Evolutionary conservation across 2,888 invertebrate species (phyloP).

Genomic region (Folsomia manolachei): DNA sequence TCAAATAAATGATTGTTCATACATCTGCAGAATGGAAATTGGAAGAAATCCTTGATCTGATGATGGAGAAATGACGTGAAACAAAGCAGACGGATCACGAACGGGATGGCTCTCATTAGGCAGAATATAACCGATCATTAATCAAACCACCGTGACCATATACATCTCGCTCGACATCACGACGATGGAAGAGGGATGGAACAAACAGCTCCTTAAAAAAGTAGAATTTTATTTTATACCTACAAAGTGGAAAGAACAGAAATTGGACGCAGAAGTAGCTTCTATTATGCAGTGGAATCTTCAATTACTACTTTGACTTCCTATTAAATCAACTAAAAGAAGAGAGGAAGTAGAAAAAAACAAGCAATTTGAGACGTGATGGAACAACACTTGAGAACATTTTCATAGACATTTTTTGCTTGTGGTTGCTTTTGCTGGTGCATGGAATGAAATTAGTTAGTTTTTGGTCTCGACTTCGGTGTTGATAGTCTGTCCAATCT

Average conservation of each 20-base stretch:
- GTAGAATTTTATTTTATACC: too few species aligned
- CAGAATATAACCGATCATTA: background rate
- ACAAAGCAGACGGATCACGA: too few species aligned
- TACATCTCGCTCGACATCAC: background rate
- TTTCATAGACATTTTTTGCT: constrained; percentile 2
- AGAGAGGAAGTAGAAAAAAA: background rate
- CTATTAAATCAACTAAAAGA: too few species aligned
- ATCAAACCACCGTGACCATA: background rate
- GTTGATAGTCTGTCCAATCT: background rate
- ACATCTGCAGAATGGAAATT: too few species aligned
- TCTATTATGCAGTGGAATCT: too few species aligned
- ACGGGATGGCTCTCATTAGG: background rate
- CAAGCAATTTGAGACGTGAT: background rate
- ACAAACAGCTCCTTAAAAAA: too few species aligned
- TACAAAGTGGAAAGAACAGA: too few species aligned
- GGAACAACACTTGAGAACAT: background rate
- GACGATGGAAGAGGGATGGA: too few species aligned
- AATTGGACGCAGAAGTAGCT: too few species aligned
- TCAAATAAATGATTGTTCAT: too few species aligned
- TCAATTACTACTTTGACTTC: background rate
- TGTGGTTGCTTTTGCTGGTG: background rate
- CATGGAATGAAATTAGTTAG: background rate
- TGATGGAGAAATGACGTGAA: too few species aligned
- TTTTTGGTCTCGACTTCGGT: background rate
- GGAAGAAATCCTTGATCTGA: too few species aligned